Evolutionary conservation across 1,140 invertebrate genomes (phyloP), one percentile per base, ranked within the genome.

Genomic region (Ditylenchus dipsaci): DNA sequence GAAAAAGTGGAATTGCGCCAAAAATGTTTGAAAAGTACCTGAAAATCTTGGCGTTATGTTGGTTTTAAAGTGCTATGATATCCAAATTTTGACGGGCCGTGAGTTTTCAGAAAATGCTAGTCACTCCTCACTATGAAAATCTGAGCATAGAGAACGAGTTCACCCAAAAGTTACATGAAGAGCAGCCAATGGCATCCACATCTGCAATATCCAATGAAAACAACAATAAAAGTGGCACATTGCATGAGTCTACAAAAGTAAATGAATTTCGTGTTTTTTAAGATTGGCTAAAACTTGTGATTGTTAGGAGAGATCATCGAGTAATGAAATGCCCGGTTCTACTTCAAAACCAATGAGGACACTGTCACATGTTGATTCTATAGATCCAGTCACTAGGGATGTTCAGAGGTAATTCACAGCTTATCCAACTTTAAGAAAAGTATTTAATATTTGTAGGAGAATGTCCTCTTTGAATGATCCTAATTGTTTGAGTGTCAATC

Each of bases 361-460:
- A 19, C 71, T 76, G 11, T 19, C 47, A 27, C 73, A 77, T n/a
- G 19, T 49, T 21, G 74, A 75, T 13, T 68, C 73, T 1, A 76
- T 76, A 15, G 77, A 79, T 74, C 77, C 77, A 21, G 73, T 79
- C n/a, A 79, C 77, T 11, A 53, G 69, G 42, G 79, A 79, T 58
- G 75, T 79, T 30, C 67, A 81, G 42, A 62, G 77, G 33, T 38
- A 38, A n/a, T n/a, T n/a, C n/a, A n/a, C n/a, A n/a, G n/a, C n/a
- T n/a, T n/a, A n/a, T n/a, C n/a, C n/a, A 38, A 38, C 33, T 38
- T 38, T 38, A 3, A 38, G 11, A 38, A 38, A 38, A 3, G 11
- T 38, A 11, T 11, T 38, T 3, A 38, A 3, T 5, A 38, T 38
- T 38, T 38, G 3, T 38, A 38, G 33, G 33, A 38, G 33, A 38